These are phyloP conservation scores for Hirudinaria manillensis DNA, from an alignment of 2,888 invertebrate genomes.

Conservation along the genomic window DNA sequence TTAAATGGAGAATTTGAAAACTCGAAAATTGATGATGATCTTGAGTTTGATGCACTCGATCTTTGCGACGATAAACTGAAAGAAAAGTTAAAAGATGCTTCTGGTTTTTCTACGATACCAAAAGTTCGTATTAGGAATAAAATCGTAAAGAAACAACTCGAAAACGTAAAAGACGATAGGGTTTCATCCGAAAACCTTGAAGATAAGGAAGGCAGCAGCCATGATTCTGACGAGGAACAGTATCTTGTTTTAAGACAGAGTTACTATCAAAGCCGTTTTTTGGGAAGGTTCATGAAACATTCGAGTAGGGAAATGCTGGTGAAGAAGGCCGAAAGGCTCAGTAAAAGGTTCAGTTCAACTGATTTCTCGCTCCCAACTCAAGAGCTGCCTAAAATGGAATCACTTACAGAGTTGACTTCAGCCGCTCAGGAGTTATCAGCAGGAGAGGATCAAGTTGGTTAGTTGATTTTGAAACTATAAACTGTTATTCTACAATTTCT, in stretches of 20 bases:
- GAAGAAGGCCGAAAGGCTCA: slow-evolving; percentile 1
- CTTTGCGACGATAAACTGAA: not conserved
- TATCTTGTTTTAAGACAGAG: slow-evolving; percentile 1
- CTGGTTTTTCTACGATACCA: not conserved
- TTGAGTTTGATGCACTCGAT: not conserved
- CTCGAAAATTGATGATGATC: not conserved
- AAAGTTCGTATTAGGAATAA: not conserved
- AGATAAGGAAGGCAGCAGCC: not conserved
- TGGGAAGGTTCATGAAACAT: not conserved
- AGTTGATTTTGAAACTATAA: not conserved
- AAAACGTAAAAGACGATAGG: not conserved
- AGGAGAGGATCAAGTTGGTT: not conserved
- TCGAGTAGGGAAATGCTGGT: not conserved
- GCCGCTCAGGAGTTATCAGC: not conserved
- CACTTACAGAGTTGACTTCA: not conserved
- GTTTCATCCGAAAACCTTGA: not conserved
- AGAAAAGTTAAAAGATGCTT: not conserved
- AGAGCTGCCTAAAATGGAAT: slow-evolving; percentile 1
- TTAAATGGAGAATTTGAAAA: not conserved
- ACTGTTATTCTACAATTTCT: too few species aligned
- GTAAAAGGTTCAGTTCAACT: slow-evolving; percentile 2
- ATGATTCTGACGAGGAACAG: slow-evolving; percentile 13
- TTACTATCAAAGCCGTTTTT: not conserved
- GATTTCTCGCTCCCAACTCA: not conserved
- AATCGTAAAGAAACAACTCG: too few species aligned